Conservation (phyloP, 2,888 invertebrate genomes). For the Tromatobia lineatoria region DNA sequence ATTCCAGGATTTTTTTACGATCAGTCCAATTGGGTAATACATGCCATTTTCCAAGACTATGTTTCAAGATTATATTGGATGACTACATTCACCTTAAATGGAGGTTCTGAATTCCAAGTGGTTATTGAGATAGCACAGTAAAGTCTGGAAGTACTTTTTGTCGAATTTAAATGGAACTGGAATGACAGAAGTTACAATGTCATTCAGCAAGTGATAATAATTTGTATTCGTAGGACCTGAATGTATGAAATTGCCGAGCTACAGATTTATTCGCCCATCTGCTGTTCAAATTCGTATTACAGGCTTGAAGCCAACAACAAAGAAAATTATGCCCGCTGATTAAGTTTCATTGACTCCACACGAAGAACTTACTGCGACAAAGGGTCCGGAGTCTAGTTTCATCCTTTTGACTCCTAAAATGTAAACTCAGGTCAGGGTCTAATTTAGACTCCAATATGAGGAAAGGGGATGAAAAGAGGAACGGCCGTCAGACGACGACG, state of each 20-base stretch:
- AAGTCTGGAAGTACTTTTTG: neutral
- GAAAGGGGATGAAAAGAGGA: slow-evolving; percentile 8
- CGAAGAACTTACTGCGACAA: neutral
- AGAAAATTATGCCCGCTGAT: neutral
- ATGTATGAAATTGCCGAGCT: neutral
- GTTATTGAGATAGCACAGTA: neutral
- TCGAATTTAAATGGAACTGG: neutral
- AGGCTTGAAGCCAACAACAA: neutral
- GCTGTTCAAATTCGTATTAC: neutral
- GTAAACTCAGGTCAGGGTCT: slow-evolving; percentile 14
- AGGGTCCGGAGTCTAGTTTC: neutral
- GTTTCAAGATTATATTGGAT: too few relatives aligned
- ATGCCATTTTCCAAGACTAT: too few relatives aligned
- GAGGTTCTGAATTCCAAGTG: neutral
- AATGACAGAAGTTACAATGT: neutral
- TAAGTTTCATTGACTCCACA: neutral
- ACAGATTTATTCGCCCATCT: neutral
- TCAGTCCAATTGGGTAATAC: too few relatives aligned
- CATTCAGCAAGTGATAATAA: too few relatives aligned
- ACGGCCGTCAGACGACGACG: slow-evolving; percentile 39
- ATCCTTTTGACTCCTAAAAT: slow-evolving; percentile 3
- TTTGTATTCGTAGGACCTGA: too few relatives aligned
- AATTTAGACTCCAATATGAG: slow-evolving; percentile 8
- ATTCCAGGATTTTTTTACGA: neutral
- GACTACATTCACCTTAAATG: neutral